These are phyloP conservation scores for Plagodis dolabraria DNA, from an alignment of 2,888 invertebrate species.

Conservation along the genomic window DNA sequence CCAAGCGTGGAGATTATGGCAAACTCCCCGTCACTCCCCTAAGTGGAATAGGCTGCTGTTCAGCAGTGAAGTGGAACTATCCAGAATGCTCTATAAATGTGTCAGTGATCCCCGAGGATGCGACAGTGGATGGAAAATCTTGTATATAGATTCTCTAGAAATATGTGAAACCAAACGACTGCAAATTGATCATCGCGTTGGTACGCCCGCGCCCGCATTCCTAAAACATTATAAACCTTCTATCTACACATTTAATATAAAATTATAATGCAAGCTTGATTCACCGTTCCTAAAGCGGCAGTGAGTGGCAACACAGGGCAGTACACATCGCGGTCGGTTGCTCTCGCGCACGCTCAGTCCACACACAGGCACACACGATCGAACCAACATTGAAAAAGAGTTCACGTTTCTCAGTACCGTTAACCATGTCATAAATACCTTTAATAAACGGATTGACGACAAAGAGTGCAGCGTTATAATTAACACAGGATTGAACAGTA, in stretches of 20 bases:
- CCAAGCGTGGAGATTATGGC: too few relatives aligned
- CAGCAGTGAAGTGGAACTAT: too few relatives aligned
- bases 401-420: slow-evolving; percentile 21
- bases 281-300: slow-evolving; percentile 14
- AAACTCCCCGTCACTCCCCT: too few relatives aligned
- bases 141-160: too few relatives aligned
- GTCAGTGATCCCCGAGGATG: too few relatives aligned
- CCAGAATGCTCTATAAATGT: too few relatives aligned
- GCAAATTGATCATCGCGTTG: not conserved
- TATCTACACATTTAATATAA: not conserved
- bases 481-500: slow-evolving; percentile 6
- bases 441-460: slow-evolving; percentile 12
- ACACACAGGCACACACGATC: slow-evolving; percentile 7
- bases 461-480: slow-evolving; percentile 4
- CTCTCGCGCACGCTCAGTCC: slow-evolving; percentile 18
- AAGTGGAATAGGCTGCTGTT: too few relatives aligned
- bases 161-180: not conserved
- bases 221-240: slow-evolving; percentile 18
- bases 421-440: slow-evolving; percentile 19
- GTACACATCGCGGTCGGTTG: slow-evolving; percentile 28
- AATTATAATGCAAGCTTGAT: slow-evolving; percentile 15
- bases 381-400: slow-evolving; percentile 12
- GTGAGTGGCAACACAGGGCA: slow-evolving; percentile 31
- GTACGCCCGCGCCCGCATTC: slow-evolving; percentile 4
- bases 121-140: too few relatives aligned